A percentile compares a stretch with the other conserved stretches of the same genome.
phyloP scores from a whole-genome alignment of 2,797 vertebrate species.

The Crenichthys baileyi region DNA sequence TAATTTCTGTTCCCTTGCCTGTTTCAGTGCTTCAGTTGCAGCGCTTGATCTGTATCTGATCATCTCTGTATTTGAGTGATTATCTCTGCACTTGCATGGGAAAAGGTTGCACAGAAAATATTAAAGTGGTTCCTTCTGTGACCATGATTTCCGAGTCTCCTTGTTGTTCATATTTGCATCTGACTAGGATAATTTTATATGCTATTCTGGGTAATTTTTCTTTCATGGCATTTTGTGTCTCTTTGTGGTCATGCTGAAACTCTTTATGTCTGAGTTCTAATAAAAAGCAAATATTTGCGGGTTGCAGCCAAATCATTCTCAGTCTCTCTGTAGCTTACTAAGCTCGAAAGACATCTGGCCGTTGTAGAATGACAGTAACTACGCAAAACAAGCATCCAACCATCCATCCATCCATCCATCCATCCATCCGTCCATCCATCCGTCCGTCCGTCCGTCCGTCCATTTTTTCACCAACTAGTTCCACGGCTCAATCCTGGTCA shows the following conservation, averaged over 20 bases:
- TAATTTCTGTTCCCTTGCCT: not conserved
- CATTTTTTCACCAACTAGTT: no score
- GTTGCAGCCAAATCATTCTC: not conserved
- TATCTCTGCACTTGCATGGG: not conserved
- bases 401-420: not conserved
- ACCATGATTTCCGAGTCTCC: not conserved
- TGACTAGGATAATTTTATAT: not conserved
- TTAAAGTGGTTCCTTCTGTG: not conserved
- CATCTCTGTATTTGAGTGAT: not conserved
- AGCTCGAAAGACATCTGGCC: not conserved
- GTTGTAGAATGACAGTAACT: not conserved
- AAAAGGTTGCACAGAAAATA: not conserved
- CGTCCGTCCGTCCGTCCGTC: no score
- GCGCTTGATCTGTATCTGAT: not conserved
- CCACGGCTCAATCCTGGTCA: not conserved
- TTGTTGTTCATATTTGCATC: not conserved
- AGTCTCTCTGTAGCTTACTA: not conserved
- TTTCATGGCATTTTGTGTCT: not conserved
- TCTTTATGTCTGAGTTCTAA: not conserved
- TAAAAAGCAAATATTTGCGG: not conserved
- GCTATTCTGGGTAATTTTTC: not conserved
- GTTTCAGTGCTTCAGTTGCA: not conserved
- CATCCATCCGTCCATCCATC: no score
- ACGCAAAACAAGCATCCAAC: no score
- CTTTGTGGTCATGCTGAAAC: conserved; percentile 1